Evolutionary conservation across 2,888 invertebrate genomes (phyloP), one percentile per base, ranked within the genome.

Genomic region (Pseudoips prasinana): DNA sequence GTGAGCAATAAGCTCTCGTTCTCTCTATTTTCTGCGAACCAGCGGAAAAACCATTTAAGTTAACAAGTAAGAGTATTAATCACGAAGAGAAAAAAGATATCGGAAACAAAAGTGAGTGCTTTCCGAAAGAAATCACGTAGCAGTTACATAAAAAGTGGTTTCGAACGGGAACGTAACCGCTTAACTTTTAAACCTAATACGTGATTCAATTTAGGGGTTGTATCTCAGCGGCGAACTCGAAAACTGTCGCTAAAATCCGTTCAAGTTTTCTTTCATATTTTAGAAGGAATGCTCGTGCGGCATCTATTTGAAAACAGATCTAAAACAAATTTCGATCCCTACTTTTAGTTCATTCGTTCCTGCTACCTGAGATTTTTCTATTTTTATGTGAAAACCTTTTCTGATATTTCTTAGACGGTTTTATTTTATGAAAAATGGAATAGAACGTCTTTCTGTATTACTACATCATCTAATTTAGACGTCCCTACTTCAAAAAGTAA

Each of bases 141-240:
- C 57, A 60, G 71, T 72, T 73, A 78, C 69, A 75, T 77, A 83
- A 85, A 83, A 84, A 84, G 75, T 71, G 77, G 79, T 75, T 78
- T 69, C 68, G 61, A 78, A n/a, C n/a, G 72, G 73, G 76, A 77
- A 78, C 73, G 81, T 78, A 79, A 84, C 79, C 80, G 80, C 82
- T 85, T 85, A 85, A 87, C 83, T 86, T 87, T 85, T 85, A 84
- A 86, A 84, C 80, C 78, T 76, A 78, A 80, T 85, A 86, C 87
- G 86, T 86, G 87, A 86, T 86, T 85, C 86, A 86, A 87, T 87
- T 86, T 81, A 65, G 71, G 78, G 83, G 78, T 82, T 83, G 76
- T 78, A 74, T 80, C 75, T 77, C 62, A 59, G 49, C 61, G 65
- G 44, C 55, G 59, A 70, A 64, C 65, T 68, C 65, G 68, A 79